Percentiles rank a stretch among this genome's conserved stretches.
These are phyloP conservation scores for Arctopsyche grandis DNA, from an alignment of 1,140 invertebrate species.

Conservation along the genomic window DNA sequence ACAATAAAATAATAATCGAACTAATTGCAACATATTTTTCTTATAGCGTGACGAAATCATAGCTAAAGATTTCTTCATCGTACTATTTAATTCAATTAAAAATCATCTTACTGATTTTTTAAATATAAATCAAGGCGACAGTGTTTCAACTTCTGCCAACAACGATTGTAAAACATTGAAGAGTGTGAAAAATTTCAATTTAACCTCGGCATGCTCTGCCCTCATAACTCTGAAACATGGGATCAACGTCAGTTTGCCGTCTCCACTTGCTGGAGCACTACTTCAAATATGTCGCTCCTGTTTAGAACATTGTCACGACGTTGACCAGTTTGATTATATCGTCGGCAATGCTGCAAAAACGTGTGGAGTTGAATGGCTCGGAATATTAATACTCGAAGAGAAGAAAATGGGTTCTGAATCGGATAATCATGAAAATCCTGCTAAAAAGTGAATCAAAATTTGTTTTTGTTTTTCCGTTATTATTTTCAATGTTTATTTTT, in stretches of 20 bases:
- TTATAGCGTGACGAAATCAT: slow-evolving; percentile 49
- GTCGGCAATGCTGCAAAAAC: slow-evolving; percentile 4
- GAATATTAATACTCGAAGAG: slow-evolving; percentile 46
- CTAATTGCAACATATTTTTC: neutral
- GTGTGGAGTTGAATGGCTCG: slow-evolving; percentile 41
- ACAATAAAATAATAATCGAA: too few species aligned
- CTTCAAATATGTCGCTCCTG: slow-evolving; percentile 46
- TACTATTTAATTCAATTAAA: slow-evolving; percentile 42
- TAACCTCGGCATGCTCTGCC: neutral
- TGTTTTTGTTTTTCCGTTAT: too few species aligned
- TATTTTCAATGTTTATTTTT: neutral
- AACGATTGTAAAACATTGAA: neutral
- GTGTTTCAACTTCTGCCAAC: neutral
- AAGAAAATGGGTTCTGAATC: slow-evolving; percentile 13
- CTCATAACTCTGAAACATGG: neutral
- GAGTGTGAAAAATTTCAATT: slow-evolving; percentile 4
- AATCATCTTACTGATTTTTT: neutral
- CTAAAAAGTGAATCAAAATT: slow-evolving; percentile 28
- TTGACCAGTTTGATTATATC: slow-evolving; percentile 22
- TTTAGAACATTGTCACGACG: neutral
- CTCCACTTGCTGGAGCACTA: slow-evolving; percentile 19
- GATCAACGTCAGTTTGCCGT: neutral
- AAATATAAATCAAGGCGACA: neutral
- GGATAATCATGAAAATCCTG: neutral
- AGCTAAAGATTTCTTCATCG: slow-evolving; percentile 48